A percentile compares a stretch with the other conserved stretches of the same genome.
Conservation (phyloP, 2,797 vertebrate genomes). For the Tenualosa thibaudeaui region DNA sequence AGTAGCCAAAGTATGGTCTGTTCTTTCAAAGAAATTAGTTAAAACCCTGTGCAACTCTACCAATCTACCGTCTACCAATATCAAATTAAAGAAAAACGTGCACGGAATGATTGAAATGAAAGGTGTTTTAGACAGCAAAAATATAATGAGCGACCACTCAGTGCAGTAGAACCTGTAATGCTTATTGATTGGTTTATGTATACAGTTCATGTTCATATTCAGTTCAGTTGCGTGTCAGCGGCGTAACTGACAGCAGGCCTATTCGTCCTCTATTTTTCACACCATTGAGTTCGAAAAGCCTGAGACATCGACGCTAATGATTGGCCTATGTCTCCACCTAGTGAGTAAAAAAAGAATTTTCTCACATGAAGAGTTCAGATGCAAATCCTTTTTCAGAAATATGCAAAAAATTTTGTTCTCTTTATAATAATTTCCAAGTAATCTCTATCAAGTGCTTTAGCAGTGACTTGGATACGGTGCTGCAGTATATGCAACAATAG, state of each 20-base stretch:
- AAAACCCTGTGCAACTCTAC: background rate
- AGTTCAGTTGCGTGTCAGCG: too few species aligned
- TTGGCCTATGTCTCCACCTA: background rate
- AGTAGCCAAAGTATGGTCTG: background rate
- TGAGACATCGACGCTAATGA: background rate
- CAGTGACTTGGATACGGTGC: too few species aligned
- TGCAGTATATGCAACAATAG: background rate
- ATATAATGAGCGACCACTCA: too few species aligned
- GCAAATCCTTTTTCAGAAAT: too few species aligned
- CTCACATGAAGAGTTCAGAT: too few species aligned
- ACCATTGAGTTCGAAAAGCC: background rate
- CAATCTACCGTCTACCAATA: background rate
- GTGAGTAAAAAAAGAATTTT: background rate
- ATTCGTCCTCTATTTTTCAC: too few species aligned
- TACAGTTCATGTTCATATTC: background rate
- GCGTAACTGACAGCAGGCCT: too few species aligned
- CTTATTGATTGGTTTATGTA: background rate
- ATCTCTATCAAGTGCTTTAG: too few species aligned
- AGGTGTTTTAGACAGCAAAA: too few species aligned
- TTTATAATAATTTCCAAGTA: too few species aligned
- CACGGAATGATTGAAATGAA: background rate
- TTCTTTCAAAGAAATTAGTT: background rate
- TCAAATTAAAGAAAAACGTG: background rate
- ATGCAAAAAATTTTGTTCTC: too few species aligned
- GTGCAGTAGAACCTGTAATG: too few species aligned